Evolutionary conservation across 2,888 invertebrate genomes (phyloP).

Genomic region (Macrosiphum euphorbiae): DNA sequence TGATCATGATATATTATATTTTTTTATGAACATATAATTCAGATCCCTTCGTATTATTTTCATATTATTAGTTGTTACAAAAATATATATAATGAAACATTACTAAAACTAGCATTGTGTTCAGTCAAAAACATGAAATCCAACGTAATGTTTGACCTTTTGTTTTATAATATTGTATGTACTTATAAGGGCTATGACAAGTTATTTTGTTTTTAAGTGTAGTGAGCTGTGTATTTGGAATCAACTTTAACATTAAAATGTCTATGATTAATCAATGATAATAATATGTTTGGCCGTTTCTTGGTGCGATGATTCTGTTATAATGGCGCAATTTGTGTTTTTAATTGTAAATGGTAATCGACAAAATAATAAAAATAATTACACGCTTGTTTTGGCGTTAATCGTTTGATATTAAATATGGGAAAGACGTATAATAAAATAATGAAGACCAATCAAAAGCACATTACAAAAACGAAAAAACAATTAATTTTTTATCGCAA

Average conservation of each 20-base stretch:
- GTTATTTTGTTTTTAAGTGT: background rate
- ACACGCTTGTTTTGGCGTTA: background rate
- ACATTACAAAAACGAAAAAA: background rate
- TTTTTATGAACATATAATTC: background rate
- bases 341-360: background rate
- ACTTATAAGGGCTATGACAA: background rate
- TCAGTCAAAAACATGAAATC: background rate
- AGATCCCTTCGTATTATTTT: background rate
- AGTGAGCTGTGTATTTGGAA: background rate
- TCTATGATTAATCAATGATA: background rate
- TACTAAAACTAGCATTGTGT: background rate
- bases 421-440: background rate
- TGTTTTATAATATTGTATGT: background rate
- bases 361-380: slow-evolving; percentile 5
- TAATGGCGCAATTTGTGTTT: background rate
- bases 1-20: background rate
- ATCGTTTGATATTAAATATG: background rate
- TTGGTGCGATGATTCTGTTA: background rate
- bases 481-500: background rate
- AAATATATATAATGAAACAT: background rate
- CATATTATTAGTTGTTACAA: background rate
- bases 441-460: background rate
- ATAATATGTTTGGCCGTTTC: background rate
- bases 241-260: background rate
- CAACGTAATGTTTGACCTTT: background rate